Base-by-base conservation (phyloP, 2,113 vertebrate genomes). In the Rhynchopsitta pachyrhyncha region DNA sequence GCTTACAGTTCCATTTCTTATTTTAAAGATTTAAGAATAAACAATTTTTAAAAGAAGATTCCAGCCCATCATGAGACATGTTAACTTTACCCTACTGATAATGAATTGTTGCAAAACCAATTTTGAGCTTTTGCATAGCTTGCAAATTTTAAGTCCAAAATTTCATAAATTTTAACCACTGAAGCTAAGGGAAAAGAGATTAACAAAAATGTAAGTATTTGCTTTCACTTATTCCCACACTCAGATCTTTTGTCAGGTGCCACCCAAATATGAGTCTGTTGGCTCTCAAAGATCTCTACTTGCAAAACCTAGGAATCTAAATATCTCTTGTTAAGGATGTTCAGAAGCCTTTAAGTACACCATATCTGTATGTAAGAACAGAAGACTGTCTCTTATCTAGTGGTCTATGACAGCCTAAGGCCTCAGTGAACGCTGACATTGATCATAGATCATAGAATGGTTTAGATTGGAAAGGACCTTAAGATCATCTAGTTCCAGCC, bases 361-460 rank as follows among this genome's bases (percentile, higher is more conserved):
- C 20, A n/a, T 59, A 59, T 24, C 33, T 59, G 13, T 15, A 35
- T 7, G 20, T 15, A 35, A 59, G 39, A 62, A 69, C 2, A 20
- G 25, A 35, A 17, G 15, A 50, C 7, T 14, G 7, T 79, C 41
- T 42, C 27, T 52, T 46, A 28, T n/a, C 25, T 70, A 25, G n/a
- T 31, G 49, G 18, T 24, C 29, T 75, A 57, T n/a, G 33, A 41
- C 25, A 67, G 35, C 29, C 49, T 64, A 53, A 53, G 22, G 25
- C 6, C 35, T 84, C 2, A 0, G 9, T 18, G 14, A 42, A 8
- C 11, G 25, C 23, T 64, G 60, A 5, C 55, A 12, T 0, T 33
- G n/a, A 60, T 50, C 18, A 35, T 23, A 59, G 57, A 35, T 35
- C 57, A 59, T 35, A 59, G 57, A 59, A 59, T 35, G 20, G 20